These are phyloP conservation scores for Dryoscopus gambensis DNA, from an alignment of 2,113 vertebrate species.

Conservation along the genomic window DNA sequence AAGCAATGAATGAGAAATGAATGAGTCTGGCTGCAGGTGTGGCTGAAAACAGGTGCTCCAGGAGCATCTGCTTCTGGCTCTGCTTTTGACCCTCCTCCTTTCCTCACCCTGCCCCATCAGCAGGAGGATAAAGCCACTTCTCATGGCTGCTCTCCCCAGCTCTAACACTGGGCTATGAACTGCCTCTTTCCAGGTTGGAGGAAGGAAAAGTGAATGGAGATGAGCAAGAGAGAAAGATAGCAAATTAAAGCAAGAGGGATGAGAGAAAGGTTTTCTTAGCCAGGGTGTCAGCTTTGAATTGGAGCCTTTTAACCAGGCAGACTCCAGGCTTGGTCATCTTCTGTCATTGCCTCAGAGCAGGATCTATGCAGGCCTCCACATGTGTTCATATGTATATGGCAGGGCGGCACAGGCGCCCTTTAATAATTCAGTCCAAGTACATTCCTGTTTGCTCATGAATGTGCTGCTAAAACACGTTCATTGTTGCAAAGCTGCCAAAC, in stretches of 20 bases:
- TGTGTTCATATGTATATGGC: neutral
- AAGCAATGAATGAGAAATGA: neutral
- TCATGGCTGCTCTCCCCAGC: neutral
- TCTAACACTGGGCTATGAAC: neutral
- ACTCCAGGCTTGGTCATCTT: neutral
- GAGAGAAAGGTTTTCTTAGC: neutral
- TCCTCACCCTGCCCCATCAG: neutral
- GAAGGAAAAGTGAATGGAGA: neutral
- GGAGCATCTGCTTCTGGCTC: neutral
- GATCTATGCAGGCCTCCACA: neutral
- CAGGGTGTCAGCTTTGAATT: neutral
- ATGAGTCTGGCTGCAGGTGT: neutral
- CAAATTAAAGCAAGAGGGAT: neutral
- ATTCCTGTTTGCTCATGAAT: constrained; percentile 10
- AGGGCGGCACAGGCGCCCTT: neutral
- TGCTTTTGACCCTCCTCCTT: neutral
- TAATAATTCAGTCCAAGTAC: constrained; percentile 18
- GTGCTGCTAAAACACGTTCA: neutral
- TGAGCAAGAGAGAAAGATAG: neutral
- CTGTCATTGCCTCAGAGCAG: neutral
- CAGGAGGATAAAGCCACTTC: neutral
- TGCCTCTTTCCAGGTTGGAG: neutral
- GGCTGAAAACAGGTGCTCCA: neutral
- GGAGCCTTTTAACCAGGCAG: neutral
- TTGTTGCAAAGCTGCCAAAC: neutral